Base-by-base conservation (phyloP, 1,140 invertebrate genomes). In the Brachionus angularis region DNA sequence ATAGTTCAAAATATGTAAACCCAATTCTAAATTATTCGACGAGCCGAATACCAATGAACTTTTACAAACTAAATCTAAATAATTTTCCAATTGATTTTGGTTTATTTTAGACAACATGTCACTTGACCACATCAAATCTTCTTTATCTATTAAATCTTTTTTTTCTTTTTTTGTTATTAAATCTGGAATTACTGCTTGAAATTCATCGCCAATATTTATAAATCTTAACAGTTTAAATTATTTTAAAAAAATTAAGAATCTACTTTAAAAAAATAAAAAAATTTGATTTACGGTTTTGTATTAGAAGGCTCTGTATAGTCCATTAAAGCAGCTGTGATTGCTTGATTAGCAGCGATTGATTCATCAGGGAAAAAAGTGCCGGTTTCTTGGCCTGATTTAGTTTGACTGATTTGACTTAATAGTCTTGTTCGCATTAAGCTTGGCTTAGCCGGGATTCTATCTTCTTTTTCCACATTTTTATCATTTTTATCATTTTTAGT, bases 131-230 rank as follows among this genome's bases (percentile, higher is more conserved):
- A 67, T 67, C 5, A 67, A 67, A 33, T 67, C 62, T 12, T 67
- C 62, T 10, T n/a, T 27, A 18, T 36, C 1, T 64, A 5, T 12
- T 31, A 67, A 18, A 47, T 67, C 31, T 25, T 67, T 42, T 47
- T 34, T 2, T 12, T 67, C 47, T 1, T 34, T n/a, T 47, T 16
- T 0, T 12, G 10, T 16, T 49, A n/a, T 67, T 71, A 76, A 82
- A 31, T 71, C 62, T 42, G 89, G 90, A 77, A 94, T 86, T 52
- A 85, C 85, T 0, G 91, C 91, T 82, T 98, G 95, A 81, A 89
- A 93, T 36, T 90, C 86, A 5, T 86, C 82, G 0, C 94, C 94
- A 46, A 97, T 86, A 77, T 98, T 98, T 21, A 97, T 91, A 79
- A 91, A 87, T 2, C n/a, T n/a, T n/a, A n/a, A n/a, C n/a, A n/a